Evolutionary conservation across 2,797 vertebrate genomes (phyloP), one percentile per base, ranked within the genome.

Genomic region (Hoplostethus mediterraneus): DNA sequence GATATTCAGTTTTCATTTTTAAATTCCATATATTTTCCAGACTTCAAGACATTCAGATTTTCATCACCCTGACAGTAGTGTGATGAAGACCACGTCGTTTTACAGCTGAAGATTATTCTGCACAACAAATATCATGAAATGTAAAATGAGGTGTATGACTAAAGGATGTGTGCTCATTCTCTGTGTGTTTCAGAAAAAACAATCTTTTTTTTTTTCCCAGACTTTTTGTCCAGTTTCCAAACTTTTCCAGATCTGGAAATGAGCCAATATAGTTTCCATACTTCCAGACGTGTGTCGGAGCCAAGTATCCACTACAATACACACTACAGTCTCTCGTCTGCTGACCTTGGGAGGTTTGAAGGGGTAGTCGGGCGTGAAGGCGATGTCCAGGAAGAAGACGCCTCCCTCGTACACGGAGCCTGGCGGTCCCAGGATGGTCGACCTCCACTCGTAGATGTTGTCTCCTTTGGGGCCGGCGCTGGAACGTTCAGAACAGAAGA

Each of bases 281-380:
- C 12, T 58, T n/a, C 59, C 67, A 56, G 38, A 9, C 33, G 42
- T 42, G 47, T n/a, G n/a, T 17, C 21, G 6, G 47, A 17, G 21
- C 17, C 13, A 47, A 66, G 52, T 52, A 61, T 52, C 9, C 58
- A 81, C 38, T 45, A 2, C 55, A 81, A 44, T 45, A 2, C 55
- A 48, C 48, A 47, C 55, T 25, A 16, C 4, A 1, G 68, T 44
- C 40, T 40, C 3, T 31, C 7, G 48, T 69, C 56, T 62, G 51
- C 81, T 94, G 93, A 97, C 96, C 95, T 97, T 97, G 84, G 96
- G 96, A 89, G 96, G 96, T 90, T 97, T 97, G 89, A 97, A 97
- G 31, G 96, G 96, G 82, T 97, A 97, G 87, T 97, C 96, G 52
- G 96, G 96, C 71, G 96, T 96, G 82, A 97, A 97, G 56, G 95